Evolutionary conservation across 1,140 invertebrate species (phyloP).

Genomic region (Polypedilum pembai): DNA sequence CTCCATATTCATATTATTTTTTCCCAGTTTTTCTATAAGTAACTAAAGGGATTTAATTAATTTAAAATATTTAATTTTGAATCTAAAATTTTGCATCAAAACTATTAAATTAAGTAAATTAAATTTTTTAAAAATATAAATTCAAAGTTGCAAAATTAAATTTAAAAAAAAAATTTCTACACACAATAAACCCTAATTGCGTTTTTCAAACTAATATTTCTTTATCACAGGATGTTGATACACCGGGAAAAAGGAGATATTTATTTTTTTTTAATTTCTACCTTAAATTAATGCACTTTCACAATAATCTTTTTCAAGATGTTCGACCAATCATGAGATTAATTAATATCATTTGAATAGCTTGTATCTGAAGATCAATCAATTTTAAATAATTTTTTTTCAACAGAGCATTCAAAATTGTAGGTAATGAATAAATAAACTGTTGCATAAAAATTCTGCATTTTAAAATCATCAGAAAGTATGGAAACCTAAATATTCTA

Average conservation of each 20-base stretch:
- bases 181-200: not conserved
- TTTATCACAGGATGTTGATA: not conserved
- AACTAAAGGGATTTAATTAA: not conserved
- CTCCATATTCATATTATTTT: not conserved
- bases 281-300: conserved; percentile 6
- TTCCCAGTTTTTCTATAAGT: not conserved
- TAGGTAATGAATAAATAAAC: too few relatives aligned
- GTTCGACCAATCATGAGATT: too few relatives aligned
- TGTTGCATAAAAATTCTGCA: too few relatives aligned
- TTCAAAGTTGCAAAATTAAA: not conserved
- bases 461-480: too few relatives aligned
- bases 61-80: not conserved
- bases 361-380: too few relatives aligned
- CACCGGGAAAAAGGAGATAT: not conserved
- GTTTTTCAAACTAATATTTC: conserved; percentile 1
- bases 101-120: not conserved
- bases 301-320: not conserved
- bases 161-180: not conserved
- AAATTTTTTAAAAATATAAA: not conserved
- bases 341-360: too few relatives aligned
- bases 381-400: too few relatives aligned
- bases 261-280: not conserved
- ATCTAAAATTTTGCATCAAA: not conserved
- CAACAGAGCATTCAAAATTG: too few relatives aligned
- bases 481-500: too few relatives aligned